Conservation (phyloP, 2,113 vertebrate species). For the Amphilophus citrinellus region DNA sequence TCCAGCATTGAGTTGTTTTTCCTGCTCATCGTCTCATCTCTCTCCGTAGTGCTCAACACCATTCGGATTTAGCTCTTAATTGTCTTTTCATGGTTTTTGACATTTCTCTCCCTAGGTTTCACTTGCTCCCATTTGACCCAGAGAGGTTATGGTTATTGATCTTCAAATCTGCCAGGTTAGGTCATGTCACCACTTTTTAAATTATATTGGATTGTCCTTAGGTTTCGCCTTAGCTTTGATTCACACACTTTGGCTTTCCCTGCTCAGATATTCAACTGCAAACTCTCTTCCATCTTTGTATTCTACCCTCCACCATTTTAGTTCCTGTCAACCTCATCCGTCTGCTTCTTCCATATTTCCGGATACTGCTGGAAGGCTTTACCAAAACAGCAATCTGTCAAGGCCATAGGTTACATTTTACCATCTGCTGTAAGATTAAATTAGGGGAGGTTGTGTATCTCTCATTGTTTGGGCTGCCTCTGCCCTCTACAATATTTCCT, state of each 20-base stretch:
- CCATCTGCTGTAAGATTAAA: constrained; percentile 81
- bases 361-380: constrained; percentile 73
- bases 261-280: constrained; percentile 5
- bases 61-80: constrained; percentile 52
- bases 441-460: constrained; percentile 70
- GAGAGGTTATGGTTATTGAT: constrained; percentile 51
- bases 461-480: constrained; percentile 74
- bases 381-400: constrained; percentile 82
- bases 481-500: constrained; percentile 63
- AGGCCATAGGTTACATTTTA: constrained; percentile 79
- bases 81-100: constrained; percentile 61
- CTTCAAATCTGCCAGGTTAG: constrained; percentile 52
- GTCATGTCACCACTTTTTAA: constrained; percentile 38
- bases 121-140: constrained; percentile 44
- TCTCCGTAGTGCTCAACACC: constrained; percentile 14
- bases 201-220: constrained; percentile 14
- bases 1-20: constrained; percentile 69
- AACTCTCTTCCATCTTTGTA: constrained; percentile 28
- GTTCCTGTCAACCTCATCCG: constrained; percentile 47
- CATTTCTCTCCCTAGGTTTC: constrained; percentile 48
- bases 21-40: constrained; percentile 45
- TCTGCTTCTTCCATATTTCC: constrained; percentile 45
- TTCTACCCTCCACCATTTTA: constrained; percentile 26
- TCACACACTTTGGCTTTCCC: not conserved
- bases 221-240: not conserved